Conservation (phyloP, 2,888 invertebrate species). For the Paralinhomoeus sp. region DNA sequence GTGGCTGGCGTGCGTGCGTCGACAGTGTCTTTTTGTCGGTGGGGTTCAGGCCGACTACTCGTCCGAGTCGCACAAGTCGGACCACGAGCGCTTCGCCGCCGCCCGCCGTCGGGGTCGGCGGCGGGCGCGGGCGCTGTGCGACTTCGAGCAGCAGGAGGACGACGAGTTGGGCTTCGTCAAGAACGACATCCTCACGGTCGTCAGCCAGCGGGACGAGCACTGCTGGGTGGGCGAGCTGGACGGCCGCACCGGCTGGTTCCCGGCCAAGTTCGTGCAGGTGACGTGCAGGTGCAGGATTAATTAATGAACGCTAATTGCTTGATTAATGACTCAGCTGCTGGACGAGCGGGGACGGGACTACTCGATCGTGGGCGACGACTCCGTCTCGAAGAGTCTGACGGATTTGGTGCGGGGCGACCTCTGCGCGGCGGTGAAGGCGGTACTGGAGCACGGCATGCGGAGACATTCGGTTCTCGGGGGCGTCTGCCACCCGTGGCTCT, state of each 20-base stretch:
- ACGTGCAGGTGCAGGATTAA: too few species aligned
- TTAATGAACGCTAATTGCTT: neutral
- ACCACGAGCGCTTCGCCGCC: slow-evolving; percentile 81
- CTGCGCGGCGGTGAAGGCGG: slow-evolving; percentile 73
- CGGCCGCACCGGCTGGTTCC: slow-evolving; percentile 34
- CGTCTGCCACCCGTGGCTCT: slow-evolving; percentile 92
- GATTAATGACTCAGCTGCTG: slow-evolving; percentile 58
- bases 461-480: slow-evolving; percentile 53
- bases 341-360: slow-evolving; percentile 67
- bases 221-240: slow-evolving; percentile 36
- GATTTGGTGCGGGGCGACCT: slow-evolving; percentile 43
- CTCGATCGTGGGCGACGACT: slow-evolving; percentile 58
- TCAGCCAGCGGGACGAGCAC: slow-evolving; percentile 32
- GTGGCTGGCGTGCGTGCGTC: too few species aligned
- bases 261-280: slow-evolving; percentile 34
- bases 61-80: slow-evolving; percentile 77
- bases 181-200: slow-evolving; percentile 87
- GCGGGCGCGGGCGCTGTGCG: slow-evolving; percentile 71
- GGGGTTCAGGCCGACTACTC: slow-evolving; percentile 75
- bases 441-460: slow-evolving; percentile 80
- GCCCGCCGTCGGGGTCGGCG: slow-evolving; percentile 62
- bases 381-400: slow-evolving; percentile 81
- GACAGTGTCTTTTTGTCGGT: too few species aligned
- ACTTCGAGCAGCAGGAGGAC: slow-evolving; percentile 62
- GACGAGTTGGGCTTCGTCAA: slow-evolving; percentile 37